Evolutionary conservation across 2,797 vertebrate genomes (phyloP), one percentile per base, ranked within the genome.

Genomic region (Gastrophryne carolinensis): DNA sequence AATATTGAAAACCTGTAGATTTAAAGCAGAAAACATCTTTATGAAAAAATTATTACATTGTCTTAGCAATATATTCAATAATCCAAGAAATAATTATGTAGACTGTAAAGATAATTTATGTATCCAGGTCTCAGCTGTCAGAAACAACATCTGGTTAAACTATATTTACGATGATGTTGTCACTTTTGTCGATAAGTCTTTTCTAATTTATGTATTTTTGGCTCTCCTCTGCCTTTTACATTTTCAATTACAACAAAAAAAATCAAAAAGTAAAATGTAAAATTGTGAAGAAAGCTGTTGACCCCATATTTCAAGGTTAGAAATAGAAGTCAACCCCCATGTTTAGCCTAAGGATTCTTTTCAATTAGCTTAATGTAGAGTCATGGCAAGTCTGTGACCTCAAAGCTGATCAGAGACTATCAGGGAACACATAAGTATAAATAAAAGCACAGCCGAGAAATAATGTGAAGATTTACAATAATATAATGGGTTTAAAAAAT

Each of bases 281-380:
- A 53, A 53, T 21, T 17, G 7, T 4, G 53, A 26, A 49, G 47
- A 37, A 32, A 17, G 27, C 13, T 6, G 10, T 13, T 32, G 13
- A 67, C 64, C 64, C 50, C 21, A 26, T 34, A 49, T 7, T n/a
- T 26, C 47, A 67, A 67, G 47, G 64, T 37, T 49, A 53, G n/a
- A 37, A 37, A 52, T 19, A 65, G 44, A 35, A 32, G 27, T 49
- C 47, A 49, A 12, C 61, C 39, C 30, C 29, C 41, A 32, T 49
- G 17, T 32, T 26, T 24, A 67, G 30, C 64, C 47, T 53, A 35
- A 35, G 64, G 64, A 37, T 53, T 9, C 23, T 15, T 53, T 24
- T 67, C 47, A 67, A 35, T 67, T 67, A 67, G 64, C 47, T 53
- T 53, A 53, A 53, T 67, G 64, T 35, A 35, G 30, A 52, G 30